Base-by-base conservation (phyloP, 2,888 invertebrate genomes). In the Andrena hattorfiana region DNA sequence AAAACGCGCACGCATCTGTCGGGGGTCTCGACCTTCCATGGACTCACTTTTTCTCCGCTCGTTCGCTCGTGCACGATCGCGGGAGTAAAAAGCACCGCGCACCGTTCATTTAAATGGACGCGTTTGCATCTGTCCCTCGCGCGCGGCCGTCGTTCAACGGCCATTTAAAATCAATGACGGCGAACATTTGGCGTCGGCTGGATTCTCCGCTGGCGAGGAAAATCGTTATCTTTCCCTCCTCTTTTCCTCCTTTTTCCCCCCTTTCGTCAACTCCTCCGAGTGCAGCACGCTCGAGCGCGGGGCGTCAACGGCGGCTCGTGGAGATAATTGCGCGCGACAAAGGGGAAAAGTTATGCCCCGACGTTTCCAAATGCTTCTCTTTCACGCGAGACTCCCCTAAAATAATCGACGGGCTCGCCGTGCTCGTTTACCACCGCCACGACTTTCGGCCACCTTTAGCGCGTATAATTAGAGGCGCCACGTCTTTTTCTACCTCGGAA, bases 71-170 rank as follows among this genome's bases (percentile, higher is more conserved):
- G 56, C 64, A 20, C 54, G 63, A 30, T 54, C 28, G 51, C 60
- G 10, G 10, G 59, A 62, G 16, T 26, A 35, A 79, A 35, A 67
- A 32, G 59, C 63, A 48, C 3, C 3, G 26, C 0, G 51, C 75
- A 68, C 77, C 77, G 81, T 76, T 79, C 69, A 70, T 87, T 83
- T 77, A 85, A 85, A 85, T 77, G 74, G 72, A 76, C 84, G 77
- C 66, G 54, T 67, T 74, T 78, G 48, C 78, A 78, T 74, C 49
- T 67, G 74, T 62, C 66, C 54, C 35, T 51, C 42, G 69, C 0
- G 10, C 71, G 20, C 23, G 20, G 23, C 48, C 56, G 7, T 13
- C 32, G 35, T 42, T 20, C 67, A 28, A 66, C 64, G 48, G 5
- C 66, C 62, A 66, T 81, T 78, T 66, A 48, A 73, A 73, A 80